Conservation (phyloP, 2,113 vertebrate genomes). For the Lepisosteus osseus region DNA sequence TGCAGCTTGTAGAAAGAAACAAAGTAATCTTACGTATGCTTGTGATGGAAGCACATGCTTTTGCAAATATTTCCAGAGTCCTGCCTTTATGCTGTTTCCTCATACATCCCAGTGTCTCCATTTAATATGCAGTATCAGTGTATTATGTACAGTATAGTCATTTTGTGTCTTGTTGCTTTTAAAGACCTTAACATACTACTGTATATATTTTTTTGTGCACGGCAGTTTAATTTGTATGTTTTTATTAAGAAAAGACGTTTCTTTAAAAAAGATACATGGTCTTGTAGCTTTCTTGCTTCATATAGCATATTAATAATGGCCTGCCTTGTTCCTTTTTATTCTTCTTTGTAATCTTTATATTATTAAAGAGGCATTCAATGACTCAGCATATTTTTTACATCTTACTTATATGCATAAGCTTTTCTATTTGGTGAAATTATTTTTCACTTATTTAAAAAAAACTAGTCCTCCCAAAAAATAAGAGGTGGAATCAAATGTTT, state of each 20-base stretch:
- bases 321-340: background rate
- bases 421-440: no score
- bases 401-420: no score
- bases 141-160: constrained; percentile 20
- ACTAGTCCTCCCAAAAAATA: no score
- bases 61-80: background rate
- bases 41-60: constrained; percentile 1
- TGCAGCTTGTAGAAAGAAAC: background rate
- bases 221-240: background rate
- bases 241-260: constrained; percentile 10
- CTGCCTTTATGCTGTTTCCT: background rate
- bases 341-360: constrained; percentile 38
- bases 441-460: no score
- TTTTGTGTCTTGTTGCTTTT: background rate
- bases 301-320: constrained; percentile 36
- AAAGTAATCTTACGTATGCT: background rate
- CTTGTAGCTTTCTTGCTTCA: constrained; percentile 19
- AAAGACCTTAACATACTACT: constrained; percentile 7
- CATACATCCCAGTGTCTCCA: background rate
- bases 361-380: constrained; percentile 45
- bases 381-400: constrained; percentile 9
- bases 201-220: constrained; percentile 21
- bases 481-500: no score
- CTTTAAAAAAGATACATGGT: constrained; percentile 1
- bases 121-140: constrained; percentile 10